Evolutionary conservation across 2,888 invertebrate genomes (phyloP), one percentile per base, ranked within the genome.

Genomic region (Erebia palarica): DNA sequence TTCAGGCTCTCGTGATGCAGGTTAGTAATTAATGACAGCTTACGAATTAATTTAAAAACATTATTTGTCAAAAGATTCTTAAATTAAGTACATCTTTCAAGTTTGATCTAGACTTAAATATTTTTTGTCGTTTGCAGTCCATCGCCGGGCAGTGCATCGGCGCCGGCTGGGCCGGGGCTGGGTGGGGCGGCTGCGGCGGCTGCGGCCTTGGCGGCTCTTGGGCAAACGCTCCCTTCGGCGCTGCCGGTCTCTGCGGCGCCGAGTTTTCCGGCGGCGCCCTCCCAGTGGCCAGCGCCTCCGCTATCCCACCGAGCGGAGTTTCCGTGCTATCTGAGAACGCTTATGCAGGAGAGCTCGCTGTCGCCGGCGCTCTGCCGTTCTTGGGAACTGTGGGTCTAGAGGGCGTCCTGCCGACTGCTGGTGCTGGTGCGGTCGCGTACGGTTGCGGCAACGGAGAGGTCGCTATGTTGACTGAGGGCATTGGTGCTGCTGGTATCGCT

Each of bases 291-390:
- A 85, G 85, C 65, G 65, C 73, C 8, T 82, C 82, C 3, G 76
- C 80, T 4, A 74, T 78, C 44, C 74, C 78, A 8, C 78, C 78
- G 21, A 74, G 58, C 57, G 81, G 81, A 67, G 71, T 82, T 7
- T 71, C 77, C 13, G 75, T 81, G 1, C 53, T 79, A 13, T 82
- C 84, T 63, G 82, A 83, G 53, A 85, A 83, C 68, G 75, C 53
- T 44, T 80, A 82, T 55, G 81, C 79, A 55, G 85, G 85, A 0
- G 68, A 72, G 3, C 65, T 85, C 3, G 75, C 78, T 21, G 79
- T 81, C 3, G 63, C 66, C n/a, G 82, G 82, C 27, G 77, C 77
- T 36, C 58, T 73, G 47, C 73, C 73, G 27, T 73, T 73, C 64
- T 69, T 73, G 36, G 69, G 73, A 27, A 69, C 73, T 47, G 68